Evolutionary conservation across 2,113 vertebrate species (phyloP).

Genomic region (Rhynchopsitta pachyrhyncha): DNA sequence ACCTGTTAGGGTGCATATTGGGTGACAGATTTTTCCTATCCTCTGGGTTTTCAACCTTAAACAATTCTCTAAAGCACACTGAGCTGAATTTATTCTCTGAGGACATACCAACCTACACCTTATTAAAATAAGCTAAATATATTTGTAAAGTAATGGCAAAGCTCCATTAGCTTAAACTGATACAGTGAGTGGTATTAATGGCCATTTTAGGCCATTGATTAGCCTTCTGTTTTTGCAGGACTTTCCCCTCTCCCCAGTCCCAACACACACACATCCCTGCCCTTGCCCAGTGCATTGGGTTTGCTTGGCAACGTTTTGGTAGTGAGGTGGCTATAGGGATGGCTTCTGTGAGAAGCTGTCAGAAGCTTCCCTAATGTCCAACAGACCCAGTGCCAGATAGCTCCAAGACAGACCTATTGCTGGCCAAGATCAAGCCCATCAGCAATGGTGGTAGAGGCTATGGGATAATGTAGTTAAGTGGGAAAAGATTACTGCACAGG

Average conservation of each 20-base stretch:
- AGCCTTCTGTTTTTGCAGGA: not conserved
- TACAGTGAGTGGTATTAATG: not conserved
- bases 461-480: not conserved
- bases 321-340: not conserved
- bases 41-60: not conserved
- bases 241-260: not conserved
- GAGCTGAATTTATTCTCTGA: not conserved
- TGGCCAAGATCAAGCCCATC: not conserved
- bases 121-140: not conserved
- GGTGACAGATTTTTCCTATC: not conserved
- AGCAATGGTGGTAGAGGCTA: not conserved
- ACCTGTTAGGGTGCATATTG: not conserved
- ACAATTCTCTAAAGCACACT: not conserved
- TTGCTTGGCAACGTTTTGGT: not conserved
- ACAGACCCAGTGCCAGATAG: not conserved
- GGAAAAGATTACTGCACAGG: not conserved
- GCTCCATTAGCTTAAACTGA: not conserved
- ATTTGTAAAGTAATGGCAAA: not conserved
- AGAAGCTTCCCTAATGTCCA: not conserved
- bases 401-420: not conserved
- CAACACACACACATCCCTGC: not conserved
- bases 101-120: not conserved
- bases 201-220: not conserved
- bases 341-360: not conserved
- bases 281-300: not conserved